These are phyloP conservation scores for Lymantria dispar DNA, from an alignment of 2,888 invertebrate species.

Conservation along the genomic window DNA sequence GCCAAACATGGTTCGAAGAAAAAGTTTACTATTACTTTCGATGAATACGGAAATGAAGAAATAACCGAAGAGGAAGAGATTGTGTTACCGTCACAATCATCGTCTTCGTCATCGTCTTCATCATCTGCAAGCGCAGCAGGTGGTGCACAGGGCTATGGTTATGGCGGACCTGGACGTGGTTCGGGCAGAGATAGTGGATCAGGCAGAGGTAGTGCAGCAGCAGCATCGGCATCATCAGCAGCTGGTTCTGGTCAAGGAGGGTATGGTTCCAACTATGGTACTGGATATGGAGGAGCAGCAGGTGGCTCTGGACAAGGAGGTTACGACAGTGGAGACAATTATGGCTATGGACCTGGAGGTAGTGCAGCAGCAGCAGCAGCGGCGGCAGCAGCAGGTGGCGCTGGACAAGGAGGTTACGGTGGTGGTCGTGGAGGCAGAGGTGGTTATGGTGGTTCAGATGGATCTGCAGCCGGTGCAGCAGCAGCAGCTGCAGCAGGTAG, in stretches of 20 bases:
- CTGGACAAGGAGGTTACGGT: background rate
- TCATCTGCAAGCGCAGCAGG: constrained; percentile 2
- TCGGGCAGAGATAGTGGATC: background rate
- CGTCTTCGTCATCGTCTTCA: background rate
- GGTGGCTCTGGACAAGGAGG: background rate
- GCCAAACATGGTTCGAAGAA: background rate
- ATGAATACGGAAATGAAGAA: background rate
- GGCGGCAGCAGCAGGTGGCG: background rate
- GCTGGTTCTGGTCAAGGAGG: background rate
- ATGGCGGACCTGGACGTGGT: too few species aligned
- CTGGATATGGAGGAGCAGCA: background rate
- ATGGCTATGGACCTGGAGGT: background rate
- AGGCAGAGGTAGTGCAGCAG: background rate
- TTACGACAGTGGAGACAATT: background rate
- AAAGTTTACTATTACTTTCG: background rate
- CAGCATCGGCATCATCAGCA: background rate
- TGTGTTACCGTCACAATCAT: background rate
- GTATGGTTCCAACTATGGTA: background rate
- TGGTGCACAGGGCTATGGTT: background rate
- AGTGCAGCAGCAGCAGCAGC: background rate
- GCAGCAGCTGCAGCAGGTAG: background rate
- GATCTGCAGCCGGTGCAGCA: background rate
- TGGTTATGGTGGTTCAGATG: background rate
- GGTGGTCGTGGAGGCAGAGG: background rate
- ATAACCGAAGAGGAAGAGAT: background rate